phyloP scores from a whole-genome alignment of 2,888 invertebrate species.

The Alloplasta piceator region DNA sequence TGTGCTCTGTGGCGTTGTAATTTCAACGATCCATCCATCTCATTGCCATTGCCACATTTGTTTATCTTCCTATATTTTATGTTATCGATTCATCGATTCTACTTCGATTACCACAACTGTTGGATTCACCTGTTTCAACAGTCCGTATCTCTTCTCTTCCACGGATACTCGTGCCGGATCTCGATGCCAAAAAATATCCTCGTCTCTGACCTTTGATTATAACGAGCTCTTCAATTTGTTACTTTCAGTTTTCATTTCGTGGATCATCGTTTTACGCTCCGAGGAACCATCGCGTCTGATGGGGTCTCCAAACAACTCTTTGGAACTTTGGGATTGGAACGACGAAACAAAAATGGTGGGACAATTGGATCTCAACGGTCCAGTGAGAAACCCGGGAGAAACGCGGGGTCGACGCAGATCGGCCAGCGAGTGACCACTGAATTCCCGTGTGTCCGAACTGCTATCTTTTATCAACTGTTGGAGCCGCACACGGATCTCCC shows the following conservation, averaged over 20 bases:
- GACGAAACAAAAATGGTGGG: too few relatives aligned
- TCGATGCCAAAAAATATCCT: not conserved
- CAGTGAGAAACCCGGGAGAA: constrained; percentile 28
- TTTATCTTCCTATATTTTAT: not conserved
- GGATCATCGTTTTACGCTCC: constrained; percentile 1
- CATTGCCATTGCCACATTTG: not conserved
- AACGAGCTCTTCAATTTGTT: not conserved
- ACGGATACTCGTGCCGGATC: not conserved
- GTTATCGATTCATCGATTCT: not conserved
- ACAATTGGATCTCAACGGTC: not conserved
- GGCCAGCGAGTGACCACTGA: constrained; percentile 78
- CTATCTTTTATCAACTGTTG: constrained; percentile 83
- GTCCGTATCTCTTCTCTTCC: not conserved
- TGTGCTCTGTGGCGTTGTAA: not conserved
- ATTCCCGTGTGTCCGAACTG: constrained; percentile 76
- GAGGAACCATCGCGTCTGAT: not conserved
- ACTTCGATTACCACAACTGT: not conserved
- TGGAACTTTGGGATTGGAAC: not conserved
- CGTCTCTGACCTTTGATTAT: not conserved
- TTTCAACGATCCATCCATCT: constrained; percentile 3
- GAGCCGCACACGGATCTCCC: constrained; percentile 71
- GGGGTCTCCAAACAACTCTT: not conserved
- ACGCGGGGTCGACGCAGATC: constrained; percentile 71
- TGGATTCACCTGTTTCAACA: not conserved
- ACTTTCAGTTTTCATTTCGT: not conserved